Base-by-base conservation (phyloP, 2,797 vertebrate species). In the Macroramphosus scolopax region DNA sequence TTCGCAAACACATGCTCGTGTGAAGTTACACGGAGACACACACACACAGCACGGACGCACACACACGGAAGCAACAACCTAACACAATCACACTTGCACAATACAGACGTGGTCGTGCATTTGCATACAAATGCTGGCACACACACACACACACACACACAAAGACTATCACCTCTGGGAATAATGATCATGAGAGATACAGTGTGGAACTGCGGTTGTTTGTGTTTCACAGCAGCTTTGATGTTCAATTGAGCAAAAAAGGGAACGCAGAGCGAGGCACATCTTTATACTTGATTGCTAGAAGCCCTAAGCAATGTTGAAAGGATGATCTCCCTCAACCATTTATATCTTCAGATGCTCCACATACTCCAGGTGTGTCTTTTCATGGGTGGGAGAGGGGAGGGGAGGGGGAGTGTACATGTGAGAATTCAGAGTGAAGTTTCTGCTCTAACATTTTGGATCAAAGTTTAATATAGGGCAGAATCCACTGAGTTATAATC, bases 401-500 rank as follows among this genome's bases (percentile, higher is more conserved):
- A 1, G 14, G 32, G 13, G 8, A 8, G 32, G 12, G 12, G 28
- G 12, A 10, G 11, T 4, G 5, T 5, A 20, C 47, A 60, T 26
- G 33, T 64, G 57, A 9, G 48, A 61, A 75, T 58, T 63, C 34
- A 60, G 34, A 75, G 57, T 31, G 53, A 70, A 61, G 68, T 46
- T 17, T 34, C 32, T 18, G 42, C 69, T 73, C 41, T 58, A 61
- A 63, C 50, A 59, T 78, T 73, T 81, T 56, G 52, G 48, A 75
- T 73, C 47, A 64, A 72, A 70, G 52, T 63, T 57, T 68, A 77
- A 77, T 68, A 78, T 31, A 43, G 31, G 50, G 62, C 56, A 53
- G 61, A 68, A 72, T 61, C 52, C 55, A 77, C 40, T 26, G 73
- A 78, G 59, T 81, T 82, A 78, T 76, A 83, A 86, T 83, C 76